These are phyloP conservation scores for Magallana gigas DNA, from an alignment of 1,140 invertebrate species.

Conservation along the genomic window DNA sequence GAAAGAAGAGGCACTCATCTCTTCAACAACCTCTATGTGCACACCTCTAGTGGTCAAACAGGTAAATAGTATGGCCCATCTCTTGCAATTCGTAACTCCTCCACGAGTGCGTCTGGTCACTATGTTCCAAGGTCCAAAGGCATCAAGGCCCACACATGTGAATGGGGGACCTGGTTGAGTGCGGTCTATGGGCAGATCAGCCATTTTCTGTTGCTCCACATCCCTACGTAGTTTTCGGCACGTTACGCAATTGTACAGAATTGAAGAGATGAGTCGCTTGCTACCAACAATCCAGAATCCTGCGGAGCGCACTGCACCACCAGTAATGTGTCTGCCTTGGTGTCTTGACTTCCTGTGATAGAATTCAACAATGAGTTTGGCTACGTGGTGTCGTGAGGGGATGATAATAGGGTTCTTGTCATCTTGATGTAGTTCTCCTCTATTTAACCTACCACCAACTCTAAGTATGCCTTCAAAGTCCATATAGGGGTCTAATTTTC, in stretches of 20 bases:
- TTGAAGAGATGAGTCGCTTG: slow-evolving; percentile 11
- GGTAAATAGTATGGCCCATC: too few species aligned
- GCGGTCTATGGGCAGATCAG: slow-evolving; percentile 56
- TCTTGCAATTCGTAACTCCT: slow-evolving; percentile 23
- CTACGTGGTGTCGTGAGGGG: background rate
- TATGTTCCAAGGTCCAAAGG: slow-evolving; percentile 55
- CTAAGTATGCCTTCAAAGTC: too few species aligned
- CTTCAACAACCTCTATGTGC: too few species aligned
- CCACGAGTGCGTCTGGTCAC: slow-evolving; percentile 48
- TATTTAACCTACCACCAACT: too few species aligned
- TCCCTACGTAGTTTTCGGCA: slow-evolving; percentile 36
- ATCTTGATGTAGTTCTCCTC: too few species aligned
- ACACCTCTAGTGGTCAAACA: too few species aligned
- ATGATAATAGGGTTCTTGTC: too few species aligned
- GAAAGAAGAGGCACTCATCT: too few species aligned
- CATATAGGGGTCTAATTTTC: too few species aligned
- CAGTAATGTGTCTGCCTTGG: slow-evolving; percentile 47
- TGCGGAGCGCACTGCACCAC: slow-evolving; percentile 36
- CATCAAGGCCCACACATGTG: slow-evolving; percentile 54
- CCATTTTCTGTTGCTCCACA: slow-evolving; percentile 38
- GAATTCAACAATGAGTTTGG: background rate
- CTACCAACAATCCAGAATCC: slow-evolving; percentile 55
- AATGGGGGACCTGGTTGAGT: slow-evolving; percentile 49
- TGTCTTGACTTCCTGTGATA: slow-evolving; percentile 25
- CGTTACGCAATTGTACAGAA: slow-evolving; percentile 28